Percentiles rank a stretch among this genome's conserved stretches.
phyloP scores from a whole-genome alignment of 2,113 vertebrate genomes.

The Plecotus auritus region DNA sequence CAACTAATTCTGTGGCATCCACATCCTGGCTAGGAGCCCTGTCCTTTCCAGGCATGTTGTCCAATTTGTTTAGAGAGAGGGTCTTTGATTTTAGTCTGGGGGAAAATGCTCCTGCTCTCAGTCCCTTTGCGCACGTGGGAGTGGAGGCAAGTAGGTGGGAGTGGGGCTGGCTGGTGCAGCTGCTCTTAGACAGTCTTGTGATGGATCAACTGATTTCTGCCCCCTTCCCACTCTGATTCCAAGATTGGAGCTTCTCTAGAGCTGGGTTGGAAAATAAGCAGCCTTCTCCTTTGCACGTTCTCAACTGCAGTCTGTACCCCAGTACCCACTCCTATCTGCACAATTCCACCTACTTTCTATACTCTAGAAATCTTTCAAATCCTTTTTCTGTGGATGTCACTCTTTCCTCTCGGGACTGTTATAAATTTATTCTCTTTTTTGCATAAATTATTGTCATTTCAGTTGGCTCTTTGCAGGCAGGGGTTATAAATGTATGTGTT shows the following conservation, averaged over 20 bases:
- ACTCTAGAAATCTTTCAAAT: slow-evolving; percentile 23
- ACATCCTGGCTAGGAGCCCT: neutral
- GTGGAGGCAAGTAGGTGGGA: neutral
- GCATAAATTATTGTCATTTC: neutral
- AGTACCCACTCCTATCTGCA: neutral
- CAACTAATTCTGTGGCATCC: neutral
- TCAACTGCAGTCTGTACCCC: too few relatives aligned
- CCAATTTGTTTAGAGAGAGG: neutral
- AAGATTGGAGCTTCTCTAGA: neutral
- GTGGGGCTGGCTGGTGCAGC: neutral
- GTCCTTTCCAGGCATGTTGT: neutral
- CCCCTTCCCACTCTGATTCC: neutral
- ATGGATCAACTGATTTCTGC: neutral
- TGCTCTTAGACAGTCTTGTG: neutral
- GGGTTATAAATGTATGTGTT: neutral
- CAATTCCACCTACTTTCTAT: neutral
- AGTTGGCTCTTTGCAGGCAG: neutral
- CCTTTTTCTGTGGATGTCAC: neutral
- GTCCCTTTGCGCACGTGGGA: neutral
- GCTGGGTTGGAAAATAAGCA: neutral
- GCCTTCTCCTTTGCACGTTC: neutral
- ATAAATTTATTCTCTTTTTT: neutral
- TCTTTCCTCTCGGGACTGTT: neutral
- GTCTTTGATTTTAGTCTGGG: neutral
- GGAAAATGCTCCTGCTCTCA: neutral